phyloP scores from a whole-genome alignment of 1,140 invertebrate species.

The Araneus ventricosus region DNA sequence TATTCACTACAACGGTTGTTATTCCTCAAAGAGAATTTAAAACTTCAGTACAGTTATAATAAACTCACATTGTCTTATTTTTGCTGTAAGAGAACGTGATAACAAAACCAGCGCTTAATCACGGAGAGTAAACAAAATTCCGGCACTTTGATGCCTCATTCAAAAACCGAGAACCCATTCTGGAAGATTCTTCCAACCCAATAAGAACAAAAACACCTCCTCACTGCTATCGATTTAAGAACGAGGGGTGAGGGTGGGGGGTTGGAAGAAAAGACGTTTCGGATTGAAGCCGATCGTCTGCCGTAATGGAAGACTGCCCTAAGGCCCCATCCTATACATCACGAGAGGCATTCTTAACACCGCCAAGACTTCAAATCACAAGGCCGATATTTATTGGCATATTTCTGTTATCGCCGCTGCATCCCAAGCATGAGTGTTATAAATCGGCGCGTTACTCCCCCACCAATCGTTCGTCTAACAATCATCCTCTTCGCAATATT shows the following conservation, averaged over 20 bases:
- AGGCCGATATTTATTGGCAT: conserved; percentile 75
- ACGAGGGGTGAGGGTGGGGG: background rate
- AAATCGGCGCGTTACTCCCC: conserved; percentile 43
- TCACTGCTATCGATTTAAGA: conserved; percentile 56
- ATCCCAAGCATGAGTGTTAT: conserved; percentile 61
- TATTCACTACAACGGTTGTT: too few relatives aligned
- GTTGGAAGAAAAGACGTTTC: conserved; percentile 29
- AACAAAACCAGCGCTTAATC: too few relatives aligned
- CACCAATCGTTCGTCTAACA: conserved; percentile 1
- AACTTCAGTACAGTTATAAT: background rate
- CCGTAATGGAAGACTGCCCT: conserved; percentile 68
- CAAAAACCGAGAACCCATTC: background rate
- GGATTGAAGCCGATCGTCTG: conserved; percentile 59
- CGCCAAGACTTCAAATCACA: conserved; percentile 62
- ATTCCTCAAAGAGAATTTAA: too few relatives aligned
- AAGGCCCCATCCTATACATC: conserved; percentile 69
- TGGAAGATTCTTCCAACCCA: background rate
- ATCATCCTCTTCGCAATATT: conserved; percentile 11
- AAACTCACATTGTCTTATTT: background rate
- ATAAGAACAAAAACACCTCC: conserved; percentile 24
- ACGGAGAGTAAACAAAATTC: background rate
- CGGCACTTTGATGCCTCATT: background rate
- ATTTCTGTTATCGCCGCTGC: conserved; percentile 69
- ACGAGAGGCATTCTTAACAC: conserved; percentile 19
- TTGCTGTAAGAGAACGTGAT: background rate